These are phyloP conservation scores for Cyrtorhinus lividipennis DNA, from an alignment of 1,140 invertebrate species.

Conservation along the genomic window DNA sequence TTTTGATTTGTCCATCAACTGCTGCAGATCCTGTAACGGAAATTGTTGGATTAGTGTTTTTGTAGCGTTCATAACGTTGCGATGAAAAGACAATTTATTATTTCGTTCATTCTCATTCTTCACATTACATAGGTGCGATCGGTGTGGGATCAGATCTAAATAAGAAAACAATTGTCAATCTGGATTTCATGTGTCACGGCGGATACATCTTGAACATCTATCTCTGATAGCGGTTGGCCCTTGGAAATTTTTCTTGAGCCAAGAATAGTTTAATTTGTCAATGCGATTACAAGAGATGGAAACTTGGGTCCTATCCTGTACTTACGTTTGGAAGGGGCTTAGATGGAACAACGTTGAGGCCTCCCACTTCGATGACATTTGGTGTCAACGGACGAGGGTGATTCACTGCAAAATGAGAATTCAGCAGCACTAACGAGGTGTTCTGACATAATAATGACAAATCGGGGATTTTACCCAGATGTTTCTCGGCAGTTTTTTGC, in stretches of 20 bases:
- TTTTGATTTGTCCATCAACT: constrained; percentile 39
- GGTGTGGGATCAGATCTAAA: no score
- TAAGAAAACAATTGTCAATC: neutral
- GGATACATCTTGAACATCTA: no score
- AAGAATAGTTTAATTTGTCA: no score
- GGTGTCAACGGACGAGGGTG: constrained; percentile 28
- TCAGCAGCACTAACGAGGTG: constrained; percentile 29
- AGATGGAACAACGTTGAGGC: constrained; percentile 33
- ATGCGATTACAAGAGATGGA: no score
- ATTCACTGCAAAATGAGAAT: constrained; percentile 29
- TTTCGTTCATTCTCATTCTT: no score
- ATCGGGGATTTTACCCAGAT: constrained; percentile 27
- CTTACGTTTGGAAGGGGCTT: constrained; percentile 40
- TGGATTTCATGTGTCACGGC: constrained; percentile 1
- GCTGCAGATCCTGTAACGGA: constrained; percentile 26
- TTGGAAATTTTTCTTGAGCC: no score
- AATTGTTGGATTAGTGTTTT: no score
- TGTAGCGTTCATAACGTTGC: no score
- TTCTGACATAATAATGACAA: constrained; percentile 31
- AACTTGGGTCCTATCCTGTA: no score
- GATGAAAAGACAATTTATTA: no score
- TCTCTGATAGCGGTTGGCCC: no score
- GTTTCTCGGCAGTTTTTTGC: neutral
- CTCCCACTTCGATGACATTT: constrained; percentile 32
- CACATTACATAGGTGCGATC: no score